Base-by-base conservation (phyloP, 2,797 vertebrate genomes). In the Schizopygopsis malacanthus region DNA sequence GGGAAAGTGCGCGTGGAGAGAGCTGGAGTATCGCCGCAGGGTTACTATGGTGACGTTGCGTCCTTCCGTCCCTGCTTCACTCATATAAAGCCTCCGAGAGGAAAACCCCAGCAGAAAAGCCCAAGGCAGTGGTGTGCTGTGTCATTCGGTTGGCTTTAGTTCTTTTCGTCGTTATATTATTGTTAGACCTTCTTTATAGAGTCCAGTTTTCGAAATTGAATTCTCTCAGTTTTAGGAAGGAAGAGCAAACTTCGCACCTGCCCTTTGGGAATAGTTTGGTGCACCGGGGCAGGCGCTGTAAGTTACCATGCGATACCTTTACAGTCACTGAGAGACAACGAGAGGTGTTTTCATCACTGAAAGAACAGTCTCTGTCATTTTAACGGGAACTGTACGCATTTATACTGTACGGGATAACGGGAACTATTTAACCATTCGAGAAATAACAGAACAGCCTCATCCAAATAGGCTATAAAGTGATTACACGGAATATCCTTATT, bases 161-260 rank as follows among this genome's bases (percentile, higher is more conserved):
- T 63, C 0, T 54, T 65, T 50, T n/a, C 56, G 45, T 69, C 15
- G 8, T 16, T 33, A 71, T 56, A 28, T 45, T 25, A 20, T 16
- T 20, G 37, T 45, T 61, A 41, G 16, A 15, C 18, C 10, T 76
- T 83, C 59, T 12, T 25, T 22, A n/a, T 15, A n/a, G n/a, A 43
- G 63, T 54, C 12, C 61, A 79, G 59, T 72, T 82, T 78, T 50
- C 52, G 63, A 75, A 39, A 65, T 85, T 84, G 82, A 73, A 73
- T 43, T 81, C 83, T 70, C 47, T 85, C 39, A 37, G 37, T 80
- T 67, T n/a, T 65, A 41, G 47, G 43, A 76, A 81, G 50, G 59
- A 86, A 76, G 81, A 65, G 33, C 65, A 88, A 88, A 61, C 69
- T 67, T 82, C 78, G 91, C 95, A 96, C 95, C 95, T 96, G 96